Conservation (phyloP, 2,113 vertebrate genomes). For the Xiphophorus couchianus region DNA sequence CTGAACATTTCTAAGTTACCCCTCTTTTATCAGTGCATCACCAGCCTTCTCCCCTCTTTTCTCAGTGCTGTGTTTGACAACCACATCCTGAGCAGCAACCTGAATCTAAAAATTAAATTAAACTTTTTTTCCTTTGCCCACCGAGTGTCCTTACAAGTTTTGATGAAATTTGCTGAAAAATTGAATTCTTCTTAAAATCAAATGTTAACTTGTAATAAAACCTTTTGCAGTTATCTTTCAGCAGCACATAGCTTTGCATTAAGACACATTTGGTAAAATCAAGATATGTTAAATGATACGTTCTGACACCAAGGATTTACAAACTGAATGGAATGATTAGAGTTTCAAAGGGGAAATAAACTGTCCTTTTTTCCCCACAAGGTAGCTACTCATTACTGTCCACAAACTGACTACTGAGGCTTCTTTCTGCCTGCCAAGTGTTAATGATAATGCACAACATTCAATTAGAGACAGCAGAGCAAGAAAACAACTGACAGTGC, state of each 20-base stretch:
- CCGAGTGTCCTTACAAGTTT: too few species aligned
- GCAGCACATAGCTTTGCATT: not conserved
- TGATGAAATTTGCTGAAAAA: not conserved
- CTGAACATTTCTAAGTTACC: too few species aligned
- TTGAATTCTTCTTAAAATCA: not conserved
- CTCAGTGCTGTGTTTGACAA: too few species aligned
- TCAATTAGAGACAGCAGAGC: constrained; percentile 30
- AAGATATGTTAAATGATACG: not conserved
- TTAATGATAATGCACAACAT: constrained; percentile 34
- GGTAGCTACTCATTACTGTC: constrained; percentile 27
- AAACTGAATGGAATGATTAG: not conserved
- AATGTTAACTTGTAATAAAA: not conserved
- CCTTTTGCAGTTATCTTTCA: not conserved
- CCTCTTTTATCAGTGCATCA: too few species aligned
- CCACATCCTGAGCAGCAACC: too few species aligned
- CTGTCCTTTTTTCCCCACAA: not conserved
- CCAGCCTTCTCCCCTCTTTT: too few species aligned
- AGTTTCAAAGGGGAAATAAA: not conserved
- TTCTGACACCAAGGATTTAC: not conserved
- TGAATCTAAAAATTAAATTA: too few species aligned
- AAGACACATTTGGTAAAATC: not conserved
- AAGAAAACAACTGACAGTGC: constrained; percentile 1
- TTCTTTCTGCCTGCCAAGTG: constrained; percentile 2
- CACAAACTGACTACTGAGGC: not conserved
- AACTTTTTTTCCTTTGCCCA: too few species aligned